A percentile compares a stretch with the other conserved stretches of the same genome.
phyloP scores from a whole-genome alignment of 2,797 vertebrate species.

The Pseudocheirus occidentalis region DNA sequence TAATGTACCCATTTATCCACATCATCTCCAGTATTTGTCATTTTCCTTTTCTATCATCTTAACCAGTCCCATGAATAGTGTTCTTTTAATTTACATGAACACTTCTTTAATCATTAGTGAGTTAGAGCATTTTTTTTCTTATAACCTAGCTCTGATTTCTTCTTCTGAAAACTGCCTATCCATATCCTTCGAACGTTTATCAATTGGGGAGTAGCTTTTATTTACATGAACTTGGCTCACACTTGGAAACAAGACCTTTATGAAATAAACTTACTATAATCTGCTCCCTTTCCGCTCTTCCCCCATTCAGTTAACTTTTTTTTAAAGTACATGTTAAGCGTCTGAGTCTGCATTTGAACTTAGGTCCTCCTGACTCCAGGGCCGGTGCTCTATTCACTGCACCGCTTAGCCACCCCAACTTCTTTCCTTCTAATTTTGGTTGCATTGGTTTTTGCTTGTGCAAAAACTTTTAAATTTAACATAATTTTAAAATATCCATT shows the following conservation, averaged over 20 bases:
- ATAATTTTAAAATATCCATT: no score
- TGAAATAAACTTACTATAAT: not conserved
- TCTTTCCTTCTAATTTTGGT: not conserved
- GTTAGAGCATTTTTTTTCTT: not conserved
- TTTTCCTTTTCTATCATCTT: not conserved
- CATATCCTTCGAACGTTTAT: not conserved
- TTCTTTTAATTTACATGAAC: not conserved
- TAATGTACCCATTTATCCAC: not conserved
- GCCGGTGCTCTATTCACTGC: no score
- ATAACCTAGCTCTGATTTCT: not conserved
- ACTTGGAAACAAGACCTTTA: not conserved
- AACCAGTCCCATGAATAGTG: not conserved
- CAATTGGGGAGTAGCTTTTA: not conserved
- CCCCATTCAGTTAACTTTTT: not conserved
- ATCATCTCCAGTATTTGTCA: not conserved
- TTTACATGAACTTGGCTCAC: not conserved
- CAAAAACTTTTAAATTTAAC: not conserved
- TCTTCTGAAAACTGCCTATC: not conserved
- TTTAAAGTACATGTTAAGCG: no score
- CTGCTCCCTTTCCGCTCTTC: no score
- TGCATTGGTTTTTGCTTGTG: not conserved
- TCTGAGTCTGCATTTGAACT: no score
- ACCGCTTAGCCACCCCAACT: no score
- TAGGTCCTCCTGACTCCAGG: no score
- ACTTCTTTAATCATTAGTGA: not conserved